phyloP scores from a whole-genome alignment of 1,140 invertebrate species.

The Ditylenchus dipsaci region DNA sequence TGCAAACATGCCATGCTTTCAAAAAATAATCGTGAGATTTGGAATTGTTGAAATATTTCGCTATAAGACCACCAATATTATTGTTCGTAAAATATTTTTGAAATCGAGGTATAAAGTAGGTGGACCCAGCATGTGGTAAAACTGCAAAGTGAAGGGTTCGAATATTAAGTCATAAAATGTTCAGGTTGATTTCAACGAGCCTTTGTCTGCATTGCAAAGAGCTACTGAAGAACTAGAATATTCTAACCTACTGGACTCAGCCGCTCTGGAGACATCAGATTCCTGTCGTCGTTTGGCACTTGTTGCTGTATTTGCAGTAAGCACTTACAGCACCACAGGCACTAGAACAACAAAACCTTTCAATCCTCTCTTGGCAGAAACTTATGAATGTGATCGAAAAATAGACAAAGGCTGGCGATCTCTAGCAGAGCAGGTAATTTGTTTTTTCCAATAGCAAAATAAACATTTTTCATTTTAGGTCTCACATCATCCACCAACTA shows the following conservation, averaged over 20 bases:
- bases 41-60: too few species aligned
- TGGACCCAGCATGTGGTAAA: not conserved
- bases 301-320: constrained; percentile 65
- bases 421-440: constrained; percentile 74
- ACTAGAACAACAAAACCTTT: constrained; percentile 63
- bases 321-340: constrained; percentile 84
- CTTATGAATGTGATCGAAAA: constrained; percentile 89
- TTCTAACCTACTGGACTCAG: constrained; percentile 78
- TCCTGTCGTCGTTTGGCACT: constrained; percentile 72
- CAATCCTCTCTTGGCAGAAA: constrained; percentile 75
- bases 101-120: too few species aligned
- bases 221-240: constrained; percentile 97
- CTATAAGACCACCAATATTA: too few species aligned
- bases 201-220: constrained; percentile 92
- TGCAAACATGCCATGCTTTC: too few species aligned
- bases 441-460: not conserved
- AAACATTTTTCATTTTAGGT: constrained; percentile 60
- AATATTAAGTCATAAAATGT: too few species aligned
- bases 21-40: too few species aligned
- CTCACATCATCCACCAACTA: constrained; percentile 93
- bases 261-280: constrained; percentile 73
- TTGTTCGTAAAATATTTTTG: too few species aligned
- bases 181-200: constrained; percentile 90
- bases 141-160: not conserved
- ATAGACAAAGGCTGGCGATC: constrained; percentile 89